Conservation (phyloP, 2,113 vertebrate species). For the Ophthalmolycus amberensis region DNA sequence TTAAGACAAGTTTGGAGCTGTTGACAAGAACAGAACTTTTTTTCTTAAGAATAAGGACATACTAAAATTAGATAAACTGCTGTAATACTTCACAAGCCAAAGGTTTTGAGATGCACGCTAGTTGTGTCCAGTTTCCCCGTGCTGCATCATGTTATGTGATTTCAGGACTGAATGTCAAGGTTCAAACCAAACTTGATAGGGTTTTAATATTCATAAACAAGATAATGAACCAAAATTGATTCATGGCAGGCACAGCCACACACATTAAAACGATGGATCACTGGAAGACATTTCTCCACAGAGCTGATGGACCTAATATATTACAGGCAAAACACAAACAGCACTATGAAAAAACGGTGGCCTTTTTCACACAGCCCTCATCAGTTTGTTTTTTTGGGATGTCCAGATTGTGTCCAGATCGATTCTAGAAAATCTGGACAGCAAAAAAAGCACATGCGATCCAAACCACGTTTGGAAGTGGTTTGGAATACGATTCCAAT, state of each 20-base stretch:
- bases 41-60: neutral
- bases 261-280: no score
- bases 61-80: neutral
- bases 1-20: conserved; percentile 1
- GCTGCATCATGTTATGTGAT: no score
- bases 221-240: no score
- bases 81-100: neutral
- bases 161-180: no score
- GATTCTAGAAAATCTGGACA: neutral
- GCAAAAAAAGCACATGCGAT: neutral
- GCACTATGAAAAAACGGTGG: no score
- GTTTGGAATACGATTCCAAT: neutral
- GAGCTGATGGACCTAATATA: no score
- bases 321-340: no score
- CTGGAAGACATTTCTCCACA: no score
- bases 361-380: no score
- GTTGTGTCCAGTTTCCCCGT: neutral
- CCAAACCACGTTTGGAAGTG: neutral
- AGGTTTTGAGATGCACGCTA: neutral
- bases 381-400: neutral
- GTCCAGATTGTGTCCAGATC: neutral
- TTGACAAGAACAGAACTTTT: neutral
- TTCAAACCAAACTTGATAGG: no score
- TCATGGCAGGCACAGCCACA: no score
- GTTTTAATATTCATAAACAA: no score